These are phyloP conservation scores for Prorops nasuta DNA, from an alignment of 1,140 invertebrate genomes.

Conservation along the genomic window DNA sequence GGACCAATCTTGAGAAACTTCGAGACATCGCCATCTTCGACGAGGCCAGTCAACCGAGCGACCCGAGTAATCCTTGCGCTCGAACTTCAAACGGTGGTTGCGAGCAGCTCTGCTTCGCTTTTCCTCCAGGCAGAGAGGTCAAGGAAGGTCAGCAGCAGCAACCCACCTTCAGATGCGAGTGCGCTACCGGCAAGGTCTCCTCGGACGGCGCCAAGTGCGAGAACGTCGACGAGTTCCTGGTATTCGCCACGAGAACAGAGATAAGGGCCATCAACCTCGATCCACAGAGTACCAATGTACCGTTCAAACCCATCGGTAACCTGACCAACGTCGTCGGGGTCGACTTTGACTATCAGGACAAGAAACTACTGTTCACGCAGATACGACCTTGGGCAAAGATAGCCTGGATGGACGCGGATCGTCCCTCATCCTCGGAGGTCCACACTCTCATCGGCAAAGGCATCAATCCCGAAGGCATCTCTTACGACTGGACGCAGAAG, in stretches of 20 bases:
- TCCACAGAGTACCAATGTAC: constrained; percentile 74
- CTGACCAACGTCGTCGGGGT: constrained; percentile 95
- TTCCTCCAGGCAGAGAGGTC: too few relatives aligned
- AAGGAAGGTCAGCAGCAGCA: constrained; percentile 47
- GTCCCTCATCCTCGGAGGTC: constrained; percentile 64
- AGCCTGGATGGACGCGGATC: constrained; percentile 71
- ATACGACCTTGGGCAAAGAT: constrained; percentile 88
- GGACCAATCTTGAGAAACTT: constrained; percentile 80
- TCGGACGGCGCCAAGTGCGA: constrained; percentile 71
- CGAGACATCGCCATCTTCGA: constrained; percentile 91
- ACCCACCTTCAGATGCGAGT: constrained; percentile 79
- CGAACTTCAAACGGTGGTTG: constrained; percentile 77
- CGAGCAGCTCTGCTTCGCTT: constrained; percentile 93
- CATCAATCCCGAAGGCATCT: constrained; percentile 93
- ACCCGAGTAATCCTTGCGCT: constrained; percentile 76
- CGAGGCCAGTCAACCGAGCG: constrained; percentile 78
- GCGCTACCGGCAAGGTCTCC: constrained; percentile 79
- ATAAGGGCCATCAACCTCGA: constrained; percentile 84
- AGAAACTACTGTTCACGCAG: constrained; percentile 86
- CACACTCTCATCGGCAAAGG: constrained; percentile 76
- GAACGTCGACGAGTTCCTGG: constrained; percentile 81
- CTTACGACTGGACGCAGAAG: constrained; percentile 95
- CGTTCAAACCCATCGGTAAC: constrained; percentile 84
- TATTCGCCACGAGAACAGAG: constrained; percentile 90
- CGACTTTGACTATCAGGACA: constrained; percentile 91